A percentile compares a stretch with the other conserved stretches of the same genome.
Evolutionary conservation across 2,888 invertebrate species (phyloP).

Genomic region (Tuta absoluta): DNA sequence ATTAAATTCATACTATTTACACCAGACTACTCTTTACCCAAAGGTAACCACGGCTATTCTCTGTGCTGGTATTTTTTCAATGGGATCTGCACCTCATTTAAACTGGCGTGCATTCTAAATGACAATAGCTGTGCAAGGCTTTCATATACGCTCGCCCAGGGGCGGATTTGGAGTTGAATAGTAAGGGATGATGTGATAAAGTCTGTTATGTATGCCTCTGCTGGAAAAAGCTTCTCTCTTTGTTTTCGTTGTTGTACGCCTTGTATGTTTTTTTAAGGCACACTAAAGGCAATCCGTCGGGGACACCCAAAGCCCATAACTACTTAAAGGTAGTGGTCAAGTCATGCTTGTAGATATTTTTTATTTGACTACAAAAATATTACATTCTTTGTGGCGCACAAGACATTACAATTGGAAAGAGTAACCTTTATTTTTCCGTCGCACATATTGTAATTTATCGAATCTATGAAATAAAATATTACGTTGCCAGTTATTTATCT

Average conservation of each 20-base stretch:
- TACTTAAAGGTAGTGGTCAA: too few species aligned
- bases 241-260: neutral
- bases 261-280: too few species aligned
- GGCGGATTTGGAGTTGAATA: neutral
- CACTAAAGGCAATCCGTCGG: too few species aligned
- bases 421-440: too few species aligned
- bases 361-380: too few species aligned
- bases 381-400: too few species aligned
- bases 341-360: too few species aligned
- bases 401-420: too few species aligned
- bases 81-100: slow-evolving; percentile 23
- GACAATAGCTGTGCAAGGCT: slow-evolving; percentile 12
- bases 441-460: too few species aligned
- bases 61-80: slow-evolving; percentile 12
- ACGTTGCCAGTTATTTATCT: too few species aligned
- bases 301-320: too few species aligned
- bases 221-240: neutral
- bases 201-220: neutral
- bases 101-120: slow-evolving; percentile 21
- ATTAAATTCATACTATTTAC: neutral
- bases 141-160: slow-evolving; percentile 3
- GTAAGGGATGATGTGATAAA: neutral
- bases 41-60: slow-evolving; percentile 10
- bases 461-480: too few species aligned
- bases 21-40: neutral